Conservation (phyloP, 2,797 vertebrate genomes). For the Champsocephalus esox region DNA sequence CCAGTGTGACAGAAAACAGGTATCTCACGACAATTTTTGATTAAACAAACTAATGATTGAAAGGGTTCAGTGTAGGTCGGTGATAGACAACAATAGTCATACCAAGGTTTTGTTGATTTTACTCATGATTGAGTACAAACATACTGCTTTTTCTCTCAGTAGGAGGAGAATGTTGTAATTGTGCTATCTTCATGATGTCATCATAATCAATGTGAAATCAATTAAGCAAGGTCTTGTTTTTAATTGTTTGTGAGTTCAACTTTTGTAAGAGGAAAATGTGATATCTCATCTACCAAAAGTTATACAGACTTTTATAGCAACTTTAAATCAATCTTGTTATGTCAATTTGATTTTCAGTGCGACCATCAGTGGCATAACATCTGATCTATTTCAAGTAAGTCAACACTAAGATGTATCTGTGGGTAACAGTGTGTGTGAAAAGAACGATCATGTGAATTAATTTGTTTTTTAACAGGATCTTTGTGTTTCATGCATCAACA, state of each 20-base stretch:
- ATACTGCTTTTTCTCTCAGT: no score
- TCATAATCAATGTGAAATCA: not conserved
- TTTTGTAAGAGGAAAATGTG: not conserved
- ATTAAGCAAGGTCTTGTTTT: not conserved
- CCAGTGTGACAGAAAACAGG: constrained; percentile 24
- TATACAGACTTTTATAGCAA: not conserved
- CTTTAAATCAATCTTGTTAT: constrained; percentile 12
- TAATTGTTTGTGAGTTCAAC: not conserved
- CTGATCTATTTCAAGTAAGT: constrained; percentile 68
- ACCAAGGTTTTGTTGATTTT: not conserved
- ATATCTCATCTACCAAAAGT: not conserved
- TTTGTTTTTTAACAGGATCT: constrained; percentile 66
- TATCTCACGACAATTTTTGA: constrained; percentile 24
- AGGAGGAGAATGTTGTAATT: not conserved
- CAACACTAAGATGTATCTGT: not conserved
- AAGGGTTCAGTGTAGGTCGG: not conserved
- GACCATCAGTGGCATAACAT: not conserved
- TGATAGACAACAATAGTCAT: not conserved
- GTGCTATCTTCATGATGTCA: not conserved
- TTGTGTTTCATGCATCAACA: constrained; percentile 55
- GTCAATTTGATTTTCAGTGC: constrained; percentile 41
- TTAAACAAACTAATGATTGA: not conserved
- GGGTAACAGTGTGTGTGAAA: not conserved
- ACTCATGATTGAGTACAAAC: no score
- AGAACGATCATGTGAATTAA: not conserved